Evolutionary conservation across 2,888 invertebrate genomes (phyloP).

Genomic region (Troglohyphantes excavatus): DNA sequence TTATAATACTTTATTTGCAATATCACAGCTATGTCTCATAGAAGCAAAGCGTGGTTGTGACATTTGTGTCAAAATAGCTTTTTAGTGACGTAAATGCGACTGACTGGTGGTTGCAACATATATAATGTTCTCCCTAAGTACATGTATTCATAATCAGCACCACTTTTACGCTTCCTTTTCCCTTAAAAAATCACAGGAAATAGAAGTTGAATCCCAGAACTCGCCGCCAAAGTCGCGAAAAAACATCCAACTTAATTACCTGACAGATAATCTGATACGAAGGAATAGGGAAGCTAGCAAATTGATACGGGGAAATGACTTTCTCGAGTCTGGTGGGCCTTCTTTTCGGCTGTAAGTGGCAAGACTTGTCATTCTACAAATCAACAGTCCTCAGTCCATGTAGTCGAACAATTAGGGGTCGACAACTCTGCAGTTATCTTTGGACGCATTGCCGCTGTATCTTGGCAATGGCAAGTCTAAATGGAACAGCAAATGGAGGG

Average conservation of each 20-base stretch:
- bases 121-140: too few species aligned
- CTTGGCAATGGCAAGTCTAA: slow-evolving; percentile 39
- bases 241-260: slow-evolving; percentile 47
- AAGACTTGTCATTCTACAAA: slow-evolving; percentile 72
- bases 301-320: slow-evolving; percentile 65
- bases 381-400: slow-evolving; percentile 58
- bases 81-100: too few species aligned
- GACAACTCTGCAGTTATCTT: slow-evolving; percentile 50
- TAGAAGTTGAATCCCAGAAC: not conserved
- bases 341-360: slow-evolving; percentile 37
- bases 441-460: slow-evolving; percentile 20
- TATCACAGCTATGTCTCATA: too few species aligned
- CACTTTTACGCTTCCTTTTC: too few species aligned
- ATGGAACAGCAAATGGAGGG: slow-evolving; percentile 56
- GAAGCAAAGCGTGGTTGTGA: too few species aligned
- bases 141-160: too few species aligned
- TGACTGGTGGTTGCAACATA: too few species aligned
- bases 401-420: slow-evolving; percentile 56
- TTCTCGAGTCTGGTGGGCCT: slow-evolving; percentile 42
- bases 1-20: too few species aligned
- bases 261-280: slow-evolving; percentile 49
- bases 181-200: too few species aligned
- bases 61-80: too few species aligned
- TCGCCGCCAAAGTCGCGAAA: slow-evolving; percentile 39
- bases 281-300: slow-evolving; percentile 57